Evolutionary conservation across 2,797 vertebrate genomes (phyloP).

Genomic region (Crocidura indochinensis): DNA sequence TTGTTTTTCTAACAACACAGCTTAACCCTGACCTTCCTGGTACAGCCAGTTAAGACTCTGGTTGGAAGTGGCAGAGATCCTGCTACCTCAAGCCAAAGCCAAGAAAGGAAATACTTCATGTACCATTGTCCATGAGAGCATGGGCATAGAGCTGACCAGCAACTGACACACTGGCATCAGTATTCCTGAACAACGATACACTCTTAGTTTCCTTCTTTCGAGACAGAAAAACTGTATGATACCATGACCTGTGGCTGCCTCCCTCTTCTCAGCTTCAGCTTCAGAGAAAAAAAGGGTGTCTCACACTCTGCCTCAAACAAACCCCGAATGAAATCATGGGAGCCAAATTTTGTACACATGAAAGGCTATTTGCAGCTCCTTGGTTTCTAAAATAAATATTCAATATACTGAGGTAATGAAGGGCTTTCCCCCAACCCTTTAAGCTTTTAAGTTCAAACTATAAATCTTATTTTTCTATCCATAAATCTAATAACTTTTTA

Average conservation of each 20-base stretch:
- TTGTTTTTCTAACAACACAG: not conserved
- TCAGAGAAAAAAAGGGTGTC: not conserved
- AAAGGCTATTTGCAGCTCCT: slow-evolving; percentile 67
- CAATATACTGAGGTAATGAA: slow-evolving; percentile 72
- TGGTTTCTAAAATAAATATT: slow-evolving; percentile 79
- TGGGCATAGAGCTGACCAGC: not conserved
- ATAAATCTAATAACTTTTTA: slow-evolving; percentile 85
- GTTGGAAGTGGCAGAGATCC: not conserved
- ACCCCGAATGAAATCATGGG: slow-evolving; percentile 1
- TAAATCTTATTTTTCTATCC: slow-evolving; percentile 83
- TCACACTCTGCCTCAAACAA: not conserved
- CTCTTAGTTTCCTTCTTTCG: not conserved
- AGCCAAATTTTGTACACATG: slow-evolving; percentile 31
- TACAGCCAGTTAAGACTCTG: not conserved
- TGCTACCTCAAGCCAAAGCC: not conserved
- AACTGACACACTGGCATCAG: not conserved
- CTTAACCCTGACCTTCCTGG: not conserved
- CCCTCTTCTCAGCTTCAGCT: not conserved
- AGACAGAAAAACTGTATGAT: accelerated
- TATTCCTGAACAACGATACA: not conserved
- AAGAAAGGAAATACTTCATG: not conserved
- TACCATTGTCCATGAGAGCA: not conserved
- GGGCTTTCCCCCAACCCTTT: slow-evolving; percentile 41
- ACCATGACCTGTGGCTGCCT: accelerated
- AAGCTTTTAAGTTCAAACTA: slow-evolving; percentile 84